Evolutionary conservation across 2,888 invertebrate genomes (phyloP), one percentile per base, ranked within the genome.

Genomic region (Hemistola chrysoprasaria): DNA sequence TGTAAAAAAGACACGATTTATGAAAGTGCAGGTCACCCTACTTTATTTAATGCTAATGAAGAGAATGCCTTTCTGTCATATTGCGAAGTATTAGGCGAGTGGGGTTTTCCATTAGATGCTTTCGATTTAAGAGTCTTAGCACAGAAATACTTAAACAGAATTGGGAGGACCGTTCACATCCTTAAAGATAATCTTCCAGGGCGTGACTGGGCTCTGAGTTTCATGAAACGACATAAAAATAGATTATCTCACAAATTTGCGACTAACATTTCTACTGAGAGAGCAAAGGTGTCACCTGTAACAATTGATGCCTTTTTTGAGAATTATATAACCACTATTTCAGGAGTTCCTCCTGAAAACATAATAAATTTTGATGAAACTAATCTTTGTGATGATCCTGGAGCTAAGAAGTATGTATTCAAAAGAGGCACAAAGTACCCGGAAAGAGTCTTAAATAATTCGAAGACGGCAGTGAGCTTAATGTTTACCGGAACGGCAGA

Each of bases 91-190:
- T 21, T 34, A 26, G 26, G 26, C 21, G 26, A 34, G 10, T 34
- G 34, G 34, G 26, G 34, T 20, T 26, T 34, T 34, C 34, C 34
- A n/a, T 21, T 34, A 24, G 34, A 34, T 34, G 10, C 6, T 11
- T 26, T 26, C 9, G 34, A 34, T 26, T 8, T 28, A 28, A 28
- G 27, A 11, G 27, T 28, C 11, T 28, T 28, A 11, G 11, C 27
- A 11, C 27, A 28, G 7, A 11, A 11, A 11, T 28, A 28, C 11
- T 28, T 28, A 28, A 28, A 28, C 27, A 28, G 11, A 28, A 11
- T 28, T 11, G 27, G 11, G 11, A 28, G 11, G 11, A 11, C 27
- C 11, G 11, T 28, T 11, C 27, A 11, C 11, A 28, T 11, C 27
- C 11, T 28, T 11, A 28, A 28, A 11, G 27, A 28, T 11, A 28